Base-by-base conservation (phyloP, 2,797 vertebrate genomes). In the Bucorvus abyssinicus region DNA sequence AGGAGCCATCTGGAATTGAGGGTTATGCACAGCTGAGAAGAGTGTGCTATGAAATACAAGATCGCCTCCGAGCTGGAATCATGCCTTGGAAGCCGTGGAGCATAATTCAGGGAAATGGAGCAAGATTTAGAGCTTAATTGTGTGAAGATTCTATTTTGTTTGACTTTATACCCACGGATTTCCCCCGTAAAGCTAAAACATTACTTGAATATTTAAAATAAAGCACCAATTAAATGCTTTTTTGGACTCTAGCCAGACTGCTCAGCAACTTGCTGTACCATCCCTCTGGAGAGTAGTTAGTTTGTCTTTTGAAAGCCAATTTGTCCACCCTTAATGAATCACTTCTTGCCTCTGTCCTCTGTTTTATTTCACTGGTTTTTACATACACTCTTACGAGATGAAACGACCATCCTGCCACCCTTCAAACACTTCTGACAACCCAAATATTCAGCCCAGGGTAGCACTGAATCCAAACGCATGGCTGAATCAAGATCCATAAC, bases 291-390 rank as follows among this genome's bases (percentile, higher is more conserved):
- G 88, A 93, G 86, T 71, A 74, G 69, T 95, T 96, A 34, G 74
- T 90, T 92, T 89, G 83, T 67, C 88, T 93, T 94, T 65, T 89
- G 68, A 87, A 97, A 87, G 76, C 75, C 57, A 90, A 55, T 94
- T 96, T 95, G 88, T 95, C 84, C 75, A 95, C 19, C 42, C 78
- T 87, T 92, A 95, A 95, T 95, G 94, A 96, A 95, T 69, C 71
- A 67, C 55, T 95, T 78, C 52, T 87, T 69, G 57, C 84, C 68
- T 92, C 57, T 91, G 68, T 65, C 69, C 76, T 38, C 50, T 47
- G 57, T 87, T 96, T 85, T 73, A 84, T 94, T 90, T 65, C 86
- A 78, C 18, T 87, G 85, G 18, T 14, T 92, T 92, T 83, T 61
- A 85, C 45, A 61, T 1, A 7, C 10, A 24, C 26, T 83, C 95